Conservation (phyloP, 2,888 invertebrate genomes). For the Petrolisthes cinctipes region DNA sequence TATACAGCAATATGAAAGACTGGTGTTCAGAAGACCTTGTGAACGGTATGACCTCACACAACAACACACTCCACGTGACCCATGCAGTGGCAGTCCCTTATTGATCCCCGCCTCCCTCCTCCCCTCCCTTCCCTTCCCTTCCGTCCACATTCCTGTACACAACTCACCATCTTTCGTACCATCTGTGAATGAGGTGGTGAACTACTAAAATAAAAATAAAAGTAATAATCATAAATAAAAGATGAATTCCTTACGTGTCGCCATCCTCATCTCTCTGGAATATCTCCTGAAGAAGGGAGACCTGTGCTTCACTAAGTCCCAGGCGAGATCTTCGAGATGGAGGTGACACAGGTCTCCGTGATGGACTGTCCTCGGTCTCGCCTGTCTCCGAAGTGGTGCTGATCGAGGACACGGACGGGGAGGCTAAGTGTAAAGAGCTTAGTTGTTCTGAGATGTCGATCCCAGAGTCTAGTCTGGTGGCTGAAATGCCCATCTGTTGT, state of each 20-base stretch:
- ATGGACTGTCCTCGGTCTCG: constrained; percentile 3
- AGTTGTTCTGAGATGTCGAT: constrained; percentile 63
- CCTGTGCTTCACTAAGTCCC: constrained; percentile 54
- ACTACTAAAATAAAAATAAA: too few species aligned
- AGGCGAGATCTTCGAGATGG: constrained; percentile 32
- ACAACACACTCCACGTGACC: neutral
- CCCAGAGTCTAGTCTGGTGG: constrained; percentile 56
- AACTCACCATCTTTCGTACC: too few species aligned
- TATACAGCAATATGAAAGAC: too few species aligned
- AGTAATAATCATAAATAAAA: neutral
- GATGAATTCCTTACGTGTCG: constrained; percentile 83
- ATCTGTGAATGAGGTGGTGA: too few species aligned
- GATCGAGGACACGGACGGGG: constrained; percentile 30
- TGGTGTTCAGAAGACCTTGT: too few species aligned
- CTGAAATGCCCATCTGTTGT: constrained; percentile 5
- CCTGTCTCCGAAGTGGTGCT: constrained; percentile 3
- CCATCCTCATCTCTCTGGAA: constrained; percentile 71
- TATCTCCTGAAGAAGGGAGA: constrained; percentile 64
- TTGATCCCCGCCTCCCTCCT: neutral
- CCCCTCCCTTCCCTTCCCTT: neutral
- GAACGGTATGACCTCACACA: neutral
- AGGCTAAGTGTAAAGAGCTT: constrained; percentile 57
- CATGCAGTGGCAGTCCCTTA: neutral
- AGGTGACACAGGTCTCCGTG: constrained; percentile 14
- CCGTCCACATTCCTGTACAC: neutral